Evolutionary conservation across 2,888 invertebrate species (phyloP).

Genomic region (Platycnemis pennipes): DNA sequence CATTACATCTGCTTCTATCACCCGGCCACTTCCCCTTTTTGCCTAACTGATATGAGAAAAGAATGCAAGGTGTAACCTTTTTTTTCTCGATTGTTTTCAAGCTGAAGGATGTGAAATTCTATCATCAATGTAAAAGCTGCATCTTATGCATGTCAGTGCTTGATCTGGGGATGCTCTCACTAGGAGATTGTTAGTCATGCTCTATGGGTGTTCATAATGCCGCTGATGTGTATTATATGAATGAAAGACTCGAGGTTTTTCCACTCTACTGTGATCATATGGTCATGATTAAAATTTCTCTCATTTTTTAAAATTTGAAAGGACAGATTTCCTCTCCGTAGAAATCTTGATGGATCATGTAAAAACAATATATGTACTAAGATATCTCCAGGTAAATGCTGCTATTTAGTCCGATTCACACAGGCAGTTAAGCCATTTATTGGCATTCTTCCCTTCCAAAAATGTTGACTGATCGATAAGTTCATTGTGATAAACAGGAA

Average conservation of each 20-base stretch:
- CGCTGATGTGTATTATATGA: background rate
- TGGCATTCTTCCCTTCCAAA: no score
- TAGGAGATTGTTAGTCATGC: constrained; percentile 8
- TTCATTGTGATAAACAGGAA: no score
- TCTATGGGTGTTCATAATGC: background rate
- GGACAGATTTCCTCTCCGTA: background rate
- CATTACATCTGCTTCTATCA: constrained; percentile 4
- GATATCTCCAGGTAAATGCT: no score
- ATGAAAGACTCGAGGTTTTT: background rate
- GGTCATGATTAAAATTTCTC: background rate
- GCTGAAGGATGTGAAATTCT: background rate
- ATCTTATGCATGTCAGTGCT: background rate
- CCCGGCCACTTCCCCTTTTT: background rate
- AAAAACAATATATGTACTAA: no score
- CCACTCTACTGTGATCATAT: background rate
- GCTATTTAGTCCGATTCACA: no score
- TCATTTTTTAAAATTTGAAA: background rate
- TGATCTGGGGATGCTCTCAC: constrained; percentile 27
- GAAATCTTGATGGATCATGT: no score
- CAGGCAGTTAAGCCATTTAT: no score
- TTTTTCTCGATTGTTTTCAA: background rate
- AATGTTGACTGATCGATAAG: no score
- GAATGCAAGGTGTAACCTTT: constrained; percentile 21
- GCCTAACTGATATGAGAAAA: constrained; percentile 21
- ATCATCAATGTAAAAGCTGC: background rate